Conservation (phyloP, 2,888 invertebrate genomes). For the Rotaria socialis region DNA sequence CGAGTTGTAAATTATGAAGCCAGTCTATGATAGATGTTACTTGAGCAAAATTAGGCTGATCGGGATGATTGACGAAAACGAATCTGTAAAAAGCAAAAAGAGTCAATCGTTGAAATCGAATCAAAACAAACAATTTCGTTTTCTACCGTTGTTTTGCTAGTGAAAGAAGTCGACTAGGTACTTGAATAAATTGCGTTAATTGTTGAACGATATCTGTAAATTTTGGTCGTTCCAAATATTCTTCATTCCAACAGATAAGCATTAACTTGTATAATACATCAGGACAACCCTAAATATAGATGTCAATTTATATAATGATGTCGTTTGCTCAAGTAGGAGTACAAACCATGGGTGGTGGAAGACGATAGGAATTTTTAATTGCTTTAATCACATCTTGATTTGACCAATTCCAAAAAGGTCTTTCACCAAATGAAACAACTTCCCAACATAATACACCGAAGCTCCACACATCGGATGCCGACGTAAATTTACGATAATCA, state of each 20-base stretch:
- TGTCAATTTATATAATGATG: not conserved
- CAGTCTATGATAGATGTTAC: conserved; percentile 84
- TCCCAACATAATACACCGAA: conserved; percentile 99
- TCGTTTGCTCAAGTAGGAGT: not conserved
- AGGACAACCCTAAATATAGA: conserved; percentile 76
- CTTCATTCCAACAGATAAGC: conserved; percentile 98
- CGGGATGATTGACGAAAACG: conserved; percentile 74
- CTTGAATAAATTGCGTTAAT: not conserved
- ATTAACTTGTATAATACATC: conserved; percentile 94
- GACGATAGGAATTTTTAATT: conserved; percentile 90
- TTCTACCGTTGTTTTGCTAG: conserved; percentile 21
- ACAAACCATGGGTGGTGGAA: conserved; percentile 63
- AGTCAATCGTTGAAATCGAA: too few species aligned
- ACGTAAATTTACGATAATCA: conserved; percentile 97
- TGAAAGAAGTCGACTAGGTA: not conserved
- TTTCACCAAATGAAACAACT: conserved; percentile 95
- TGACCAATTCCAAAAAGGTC: conserved; percentile 99
- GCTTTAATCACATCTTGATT: conserved; percentile 98
- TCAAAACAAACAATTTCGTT: too few species aligned
- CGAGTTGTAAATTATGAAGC: conserved; percentile 88
- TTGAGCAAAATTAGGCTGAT: conserved; percentile 74
- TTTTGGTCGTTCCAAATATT: conserved; percentile 85
- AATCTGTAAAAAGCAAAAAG: conserved; percentile 51
- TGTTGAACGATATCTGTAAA: conserved; percentile 63
- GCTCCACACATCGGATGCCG: conserved; percentile 97